phyloP scores from a whole-genome alignment of 1,140 invertebrate genomes.

The Diorhabda elongata region DNA sequence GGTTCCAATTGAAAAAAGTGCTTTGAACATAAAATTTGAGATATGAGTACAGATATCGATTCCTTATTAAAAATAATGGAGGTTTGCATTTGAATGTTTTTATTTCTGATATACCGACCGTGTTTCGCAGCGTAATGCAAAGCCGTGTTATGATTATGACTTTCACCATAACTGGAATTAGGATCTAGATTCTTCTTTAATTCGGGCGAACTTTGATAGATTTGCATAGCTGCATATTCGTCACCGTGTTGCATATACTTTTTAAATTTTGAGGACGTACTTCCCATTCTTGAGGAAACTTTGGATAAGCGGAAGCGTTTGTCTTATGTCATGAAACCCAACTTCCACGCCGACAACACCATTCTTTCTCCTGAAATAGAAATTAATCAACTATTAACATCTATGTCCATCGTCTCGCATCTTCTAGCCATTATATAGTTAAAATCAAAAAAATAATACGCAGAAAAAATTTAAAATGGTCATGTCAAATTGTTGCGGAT shows the following conservation, averaged over 20 bases:
- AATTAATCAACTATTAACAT: background rate
- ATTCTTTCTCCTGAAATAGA: constrained; percentile 33
- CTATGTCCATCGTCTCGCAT: too few species aligned
- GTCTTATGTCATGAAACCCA: constrained; percentile 40
- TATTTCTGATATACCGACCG: constrained; percentile 51
- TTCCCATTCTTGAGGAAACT: constrained; percentile 55
- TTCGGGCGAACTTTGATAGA: constrained; percentile 58
- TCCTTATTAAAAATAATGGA: too few species aligned
- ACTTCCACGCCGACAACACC: constrained; percentile 25
- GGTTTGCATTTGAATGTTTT: too few species aligned
- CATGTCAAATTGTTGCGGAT: too few species aligned
- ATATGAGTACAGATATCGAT: too few species aligned
- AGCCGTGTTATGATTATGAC: constrained; percentile 64
- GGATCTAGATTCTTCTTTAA: constrained; percentile 64
- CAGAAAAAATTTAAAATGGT: too few species aligned
- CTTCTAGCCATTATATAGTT: too few species aligned
- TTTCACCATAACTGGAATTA: constrained; percentile 66
- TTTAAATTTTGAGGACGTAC: constrained; percentile 66
- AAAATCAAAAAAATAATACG: too few species aligned
- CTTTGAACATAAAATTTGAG: too few species aligned
- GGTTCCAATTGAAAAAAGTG: too few species aligned
- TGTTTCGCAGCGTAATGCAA: constrained; percentile 65
- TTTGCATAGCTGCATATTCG: constrained; percentile 66
- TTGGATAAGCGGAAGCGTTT: background rate
- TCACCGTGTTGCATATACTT: constrained; percentile 70